These are phyloP conservation scores for Cabera pusaria DNA, from an alignment of 2,888 invertebrate species.

Conservation along the genomic window DNA sequence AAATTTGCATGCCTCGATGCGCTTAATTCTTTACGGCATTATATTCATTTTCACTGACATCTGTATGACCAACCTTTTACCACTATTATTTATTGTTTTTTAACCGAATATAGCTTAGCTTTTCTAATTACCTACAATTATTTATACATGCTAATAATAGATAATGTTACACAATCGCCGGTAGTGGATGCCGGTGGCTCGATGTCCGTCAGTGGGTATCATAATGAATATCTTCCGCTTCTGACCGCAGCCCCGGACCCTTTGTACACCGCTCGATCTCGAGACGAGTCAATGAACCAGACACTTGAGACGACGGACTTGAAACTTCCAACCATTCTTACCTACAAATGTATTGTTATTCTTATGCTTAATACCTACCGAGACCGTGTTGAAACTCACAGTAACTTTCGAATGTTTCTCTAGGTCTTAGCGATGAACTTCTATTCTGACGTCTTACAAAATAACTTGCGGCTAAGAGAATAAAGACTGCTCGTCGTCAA, in stretches of 20 bases:
- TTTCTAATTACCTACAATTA: no score
- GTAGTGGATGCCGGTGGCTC: slow-evolving; percentile 28
- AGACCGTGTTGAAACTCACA: not conserved
- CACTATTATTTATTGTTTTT: no score
- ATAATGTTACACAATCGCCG: slow-evolving; percentile 10
- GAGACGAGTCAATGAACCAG: slow-evolving; percentile 52
- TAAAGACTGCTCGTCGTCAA: no score
- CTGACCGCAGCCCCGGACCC: slow-evolving; percentile 50
- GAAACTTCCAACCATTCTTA: slow-evolving; percentile 17
- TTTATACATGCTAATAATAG: not conserved
- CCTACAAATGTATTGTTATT: slow-evolving; percentile 24
- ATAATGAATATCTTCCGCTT: slow-evolving; percentile 59
- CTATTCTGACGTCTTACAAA: no score
- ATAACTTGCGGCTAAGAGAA: no score
- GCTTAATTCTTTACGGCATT: no score
- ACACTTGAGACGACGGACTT: slow-evolving; percentile 29
- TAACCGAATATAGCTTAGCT: no score
- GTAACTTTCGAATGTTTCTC: no score
- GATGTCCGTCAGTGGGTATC: slow-evolving; percentile 45
- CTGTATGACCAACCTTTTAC: no score
- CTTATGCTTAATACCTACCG: slow-evolving; percentile 6
- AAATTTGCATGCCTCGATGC: no score
- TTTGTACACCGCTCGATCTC: slow-evolving; percentile 44
- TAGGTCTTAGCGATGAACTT: no score
- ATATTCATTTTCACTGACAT: no score